Evolutionary conservation across 1,140 invertebrate genomes (phyloP), one percentile per base, ranked within the genome.

Genomic region (Drosophila santomea): DNA sequence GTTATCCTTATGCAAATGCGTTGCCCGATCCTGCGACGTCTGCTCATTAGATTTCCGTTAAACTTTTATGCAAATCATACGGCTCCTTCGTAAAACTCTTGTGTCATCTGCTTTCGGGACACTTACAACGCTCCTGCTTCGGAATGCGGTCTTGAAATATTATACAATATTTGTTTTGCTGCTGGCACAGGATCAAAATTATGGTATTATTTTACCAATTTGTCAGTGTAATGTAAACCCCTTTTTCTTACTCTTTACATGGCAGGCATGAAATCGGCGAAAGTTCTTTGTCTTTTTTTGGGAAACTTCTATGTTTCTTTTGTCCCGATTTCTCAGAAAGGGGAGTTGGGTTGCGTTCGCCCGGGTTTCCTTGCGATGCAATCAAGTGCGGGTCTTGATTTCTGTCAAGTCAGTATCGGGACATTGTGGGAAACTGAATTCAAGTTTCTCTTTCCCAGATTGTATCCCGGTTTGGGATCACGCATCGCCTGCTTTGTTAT

Each of bases 121-220:
- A 23, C 56, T 38, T 17, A 32, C 10, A 28, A 44, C 28, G 52
- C 14, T 45, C 45, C 55, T 69, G 28, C 48, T 25, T 23, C 36
- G 43, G 43, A 64, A 51, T 36, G 60, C 23, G 45, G 45, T 67
- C 44, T 41, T 73, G 80, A 79, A 83, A 83, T 83, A 83, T 83
- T 83, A 83, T 83, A 84, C 80, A 84, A 80, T 84, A 84, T 84
- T 84, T 84, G 80, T 85, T 84, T 84, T 80, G 80, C 72, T 73
- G 45, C 56, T 55, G 60, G 60, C 72, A 55, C 78, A 85, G 81
- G 81, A 80, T 84, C 54, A 84, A 58, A 84, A 84, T 84, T 84
- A 84, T 79, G 72, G 80, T 84, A 84, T 84, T 84, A 84, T 84
- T 84, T 84, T 84, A 84, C 80, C 80, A 84, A 84, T 84, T 84